Evolutionary conservation across 2,113 vertebrate species (phyloP).

Genomic region (Oryzias woworae): DNA sequence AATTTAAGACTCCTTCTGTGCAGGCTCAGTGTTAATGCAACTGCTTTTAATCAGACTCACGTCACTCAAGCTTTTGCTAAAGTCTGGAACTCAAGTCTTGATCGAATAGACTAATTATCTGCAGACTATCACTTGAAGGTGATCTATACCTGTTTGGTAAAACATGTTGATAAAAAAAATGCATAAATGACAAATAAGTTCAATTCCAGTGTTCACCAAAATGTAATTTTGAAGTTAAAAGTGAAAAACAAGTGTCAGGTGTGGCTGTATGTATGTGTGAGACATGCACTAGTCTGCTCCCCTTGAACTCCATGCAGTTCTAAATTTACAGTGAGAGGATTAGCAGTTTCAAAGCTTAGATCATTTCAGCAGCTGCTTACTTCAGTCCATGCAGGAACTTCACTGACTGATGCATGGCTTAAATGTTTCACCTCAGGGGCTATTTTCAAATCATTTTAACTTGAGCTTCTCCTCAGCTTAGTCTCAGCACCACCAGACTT

Average conservation of each 20-base stretch:
- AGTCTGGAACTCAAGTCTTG: constrained; percentile 10
- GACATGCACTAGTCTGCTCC: constrained; percentile 22
- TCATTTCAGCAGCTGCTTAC: constrained; percentile 70
- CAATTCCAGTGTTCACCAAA: too few species aligned
- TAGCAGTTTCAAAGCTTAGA: constrained; percentile 58
- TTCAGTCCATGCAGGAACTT: constrained; percentile 54
- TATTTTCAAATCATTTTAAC: neutral
- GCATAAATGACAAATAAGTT: too few species aligned
- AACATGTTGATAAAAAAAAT: too few species aligned
- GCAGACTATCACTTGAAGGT: constrained; percentile 4
- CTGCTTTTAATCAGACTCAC: constrained; percentile 26
- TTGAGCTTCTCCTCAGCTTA: neutral
- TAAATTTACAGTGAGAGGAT: constrained; percentile 76
- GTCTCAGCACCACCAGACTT: neutral
- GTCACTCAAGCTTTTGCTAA: constrained; percentile 21
- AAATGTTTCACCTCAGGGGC: neutral
- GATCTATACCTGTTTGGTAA: neutral
- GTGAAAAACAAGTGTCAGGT: too few species aligned
- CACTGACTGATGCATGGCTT: neutral
- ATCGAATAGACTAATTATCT: constrained; percentile 6
- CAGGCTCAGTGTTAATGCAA: constrained; percentile 23
- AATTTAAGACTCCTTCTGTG: constrained; percentile 36
- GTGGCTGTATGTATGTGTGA: too few species aligned
- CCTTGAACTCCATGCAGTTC: constrained; percentile 53
- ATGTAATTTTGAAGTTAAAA: too few species aligned